Conservation (phyloP, 2,888 invertebrate genomes). For the Habrosyne pyritoides region DNA sequence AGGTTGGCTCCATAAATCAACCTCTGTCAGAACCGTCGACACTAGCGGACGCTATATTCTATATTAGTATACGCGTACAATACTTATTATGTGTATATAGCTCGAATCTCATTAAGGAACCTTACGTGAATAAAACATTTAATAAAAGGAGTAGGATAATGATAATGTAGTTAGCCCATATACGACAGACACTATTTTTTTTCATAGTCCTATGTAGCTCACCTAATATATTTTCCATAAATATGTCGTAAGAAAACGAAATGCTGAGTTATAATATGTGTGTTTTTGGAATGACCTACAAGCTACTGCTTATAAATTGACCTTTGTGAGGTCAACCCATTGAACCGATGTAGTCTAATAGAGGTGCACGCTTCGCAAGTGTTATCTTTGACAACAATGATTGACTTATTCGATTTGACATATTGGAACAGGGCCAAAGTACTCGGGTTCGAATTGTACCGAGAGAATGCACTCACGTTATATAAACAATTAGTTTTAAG, state of each 20-base stretch:
- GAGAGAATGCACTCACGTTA: constrained; percentile 32
- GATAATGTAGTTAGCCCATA: constrained; percentile 21
- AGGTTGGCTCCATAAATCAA: constrained; percentile 11
- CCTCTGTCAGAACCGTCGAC: constrained; percentile 9
- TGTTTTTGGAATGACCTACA: not conserved
- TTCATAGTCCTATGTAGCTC: not conserved
- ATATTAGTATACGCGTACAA: not conserved
- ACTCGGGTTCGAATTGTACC: constrained; percentile 21
- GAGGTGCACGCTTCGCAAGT: not conserved
- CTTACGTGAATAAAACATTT: constrained; percentile 4
- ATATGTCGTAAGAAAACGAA: constrained; percentile 23
- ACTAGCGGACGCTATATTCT: constrained; percentile 5
- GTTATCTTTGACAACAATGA: constrained; percentile 23
- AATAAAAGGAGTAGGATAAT: constrained; percentile 15
- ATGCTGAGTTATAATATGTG: constrained; percentile 17
- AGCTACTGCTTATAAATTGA: not conserved
- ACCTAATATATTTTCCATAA: constrained; percentile 22
- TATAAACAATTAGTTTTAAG: constrained; percentile 44
- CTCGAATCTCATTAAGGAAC: constrained; percentile 10
- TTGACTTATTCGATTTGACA: constrained; percentile 30
- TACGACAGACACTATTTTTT: constrained; percentile 15
- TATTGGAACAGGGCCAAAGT: constrained; percentile 34
- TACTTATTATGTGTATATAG: constrained; percentile 6
- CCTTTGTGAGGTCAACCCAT: not conserved
- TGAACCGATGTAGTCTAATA: not conserved